Base-by-base conservation (phyloP, 1,140 invertebrate genomes). In the Chionoecetes opilio region DNA sequence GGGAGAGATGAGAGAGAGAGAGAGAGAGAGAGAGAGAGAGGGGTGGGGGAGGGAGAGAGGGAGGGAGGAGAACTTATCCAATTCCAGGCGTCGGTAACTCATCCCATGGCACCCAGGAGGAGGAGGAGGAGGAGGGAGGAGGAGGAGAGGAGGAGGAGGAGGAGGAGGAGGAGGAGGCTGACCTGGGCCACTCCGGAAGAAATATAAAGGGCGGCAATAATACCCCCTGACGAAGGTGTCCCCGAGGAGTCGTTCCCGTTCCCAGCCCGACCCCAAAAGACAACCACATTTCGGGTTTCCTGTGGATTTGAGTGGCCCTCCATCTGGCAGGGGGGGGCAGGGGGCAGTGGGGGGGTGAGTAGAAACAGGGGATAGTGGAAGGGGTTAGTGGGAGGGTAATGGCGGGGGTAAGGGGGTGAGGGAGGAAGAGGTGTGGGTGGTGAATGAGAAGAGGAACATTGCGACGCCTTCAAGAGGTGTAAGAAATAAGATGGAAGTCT, bases 231-330 rank as follows among this genome's bases (percentile, higher is more conserved):
- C 63, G 63, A 75, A 75, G 63, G 63, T 75, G 63, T 75, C 63
- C 63, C 63, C 0, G 63, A n/a, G n/a, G 63, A 75, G 63, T n/a
- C 63, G n/a, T 75, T 75, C 63, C 63, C 63, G 46, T 17, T 53
- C 46, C 46, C 46, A 53, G 46, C 63, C 63, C 63, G 63, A 75
- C 63, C 63, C 63, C 46, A 53, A 75, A 75, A 75, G 63, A 75
- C 63, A 75, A 17, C 63, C 63, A 75, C 63, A 75, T 75, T 75
- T 75, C n/a, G 63, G 63, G 63, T n/a, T 26, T 26, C 63, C 63
- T 75, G 63, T 75, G 63, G 63, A 75, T 75, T 75, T 75, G 63
- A 75, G 63, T 75, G 63, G 63, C 63, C 63, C 63, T 75, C 63
- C 63, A 75, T 75, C 63, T 75, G 63, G 5, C 63, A 6, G 8